These are phyloP conservation scores for Gobius niger DNA, from an alignment of 2,113 vertebrate genomes.

Conservation along the genomic window DNA sequence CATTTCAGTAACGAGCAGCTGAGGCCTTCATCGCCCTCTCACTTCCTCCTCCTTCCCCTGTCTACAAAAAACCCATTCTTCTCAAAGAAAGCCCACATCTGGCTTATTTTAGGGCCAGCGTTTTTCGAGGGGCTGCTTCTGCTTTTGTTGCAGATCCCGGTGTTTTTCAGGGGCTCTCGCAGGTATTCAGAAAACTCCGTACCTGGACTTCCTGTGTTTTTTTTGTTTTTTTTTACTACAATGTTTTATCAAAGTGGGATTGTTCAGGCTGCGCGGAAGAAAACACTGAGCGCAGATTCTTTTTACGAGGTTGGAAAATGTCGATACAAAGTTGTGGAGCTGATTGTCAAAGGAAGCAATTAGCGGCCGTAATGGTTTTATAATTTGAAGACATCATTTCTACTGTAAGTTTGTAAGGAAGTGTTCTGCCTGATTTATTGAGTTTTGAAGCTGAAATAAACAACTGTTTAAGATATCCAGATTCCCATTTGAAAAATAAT, in stretches of 20 bases:
- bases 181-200: background rate
- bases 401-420: no score
- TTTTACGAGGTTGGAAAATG: background rate
- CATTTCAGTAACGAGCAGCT: constrained; percentile 39
- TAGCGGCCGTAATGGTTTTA: no score
- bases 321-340: background rate
- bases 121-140: background rate
- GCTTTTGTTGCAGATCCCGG: constrained; percentile 1
- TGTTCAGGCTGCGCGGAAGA: background rate
- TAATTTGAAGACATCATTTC: no score
- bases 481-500: no score
- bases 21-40: constrained; percentile 7
- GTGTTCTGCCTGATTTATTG: no score
- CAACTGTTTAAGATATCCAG: no score
- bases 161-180: background rate
- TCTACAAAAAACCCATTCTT: background rate
- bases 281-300: background rate
- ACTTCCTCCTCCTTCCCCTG: constrained; percentile 2
- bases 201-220: background rate
- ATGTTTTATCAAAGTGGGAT: background rate
- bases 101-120: background rate
- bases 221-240: background rate
- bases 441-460: no score
- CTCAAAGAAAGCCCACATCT: background rate
- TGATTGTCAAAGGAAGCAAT: no score